phyloP scores from a whole-genome alignment of 2,113 vertebrate species.

The Prionailurus viverrinus region DNA sequence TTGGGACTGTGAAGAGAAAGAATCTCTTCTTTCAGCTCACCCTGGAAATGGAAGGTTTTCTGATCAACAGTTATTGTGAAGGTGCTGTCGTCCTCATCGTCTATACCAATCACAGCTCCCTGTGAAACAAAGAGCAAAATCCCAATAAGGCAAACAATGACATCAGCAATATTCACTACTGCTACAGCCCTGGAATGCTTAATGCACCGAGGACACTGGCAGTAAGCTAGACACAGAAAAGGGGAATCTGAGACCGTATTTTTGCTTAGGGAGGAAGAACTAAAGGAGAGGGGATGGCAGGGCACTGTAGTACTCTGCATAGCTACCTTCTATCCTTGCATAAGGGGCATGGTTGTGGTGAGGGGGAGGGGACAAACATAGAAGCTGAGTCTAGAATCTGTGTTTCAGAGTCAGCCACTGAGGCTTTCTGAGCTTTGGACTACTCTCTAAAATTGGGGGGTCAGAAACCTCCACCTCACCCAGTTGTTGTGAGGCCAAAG shows the following conservation, averaged over 20 bases:
- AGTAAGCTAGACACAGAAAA: slow-evolving; percentile 63
- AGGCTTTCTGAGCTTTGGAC: slow-evolving; percentile 26
- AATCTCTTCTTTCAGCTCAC: slow-evolving; percentile 91
- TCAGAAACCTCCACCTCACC: neutral
- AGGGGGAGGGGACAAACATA: neutral
- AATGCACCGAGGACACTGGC: slow-evolving; percentile 80
- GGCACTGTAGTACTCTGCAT: neutral
- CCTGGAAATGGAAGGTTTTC: slow-evolving; percentile 99
- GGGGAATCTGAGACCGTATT: slow-evolving; percentile 35
- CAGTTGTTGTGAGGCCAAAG: neutral
- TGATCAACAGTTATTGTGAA: slow-evolving; percentile 99
- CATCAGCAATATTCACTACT: slow-evolving; percentile 91
- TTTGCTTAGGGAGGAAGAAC: slow-evolving; percentile 39
- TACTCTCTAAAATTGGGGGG: slow-evolving; percentile 44
- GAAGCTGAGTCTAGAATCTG: slow-evolving; percentile 52
- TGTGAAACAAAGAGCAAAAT: slow-evolving; percentile 94
- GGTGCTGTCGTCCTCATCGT: slow-evolving; percentile 99
- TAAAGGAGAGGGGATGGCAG: neutral
- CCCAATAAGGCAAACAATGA: slow-evolving; percentile 93
- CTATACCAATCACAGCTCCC: slow-evolving; percentile 99
- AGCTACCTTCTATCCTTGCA: neutral
- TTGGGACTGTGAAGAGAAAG: slow-evolving; percentile 83
- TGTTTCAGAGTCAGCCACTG: neutral
- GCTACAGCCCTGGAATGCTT: slow-evolving; percentile 87
- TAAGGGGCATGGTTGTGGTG: neutral